Conservation (phyloP, 2,113 vertebrate species). For the Galbula dea region DNA sequence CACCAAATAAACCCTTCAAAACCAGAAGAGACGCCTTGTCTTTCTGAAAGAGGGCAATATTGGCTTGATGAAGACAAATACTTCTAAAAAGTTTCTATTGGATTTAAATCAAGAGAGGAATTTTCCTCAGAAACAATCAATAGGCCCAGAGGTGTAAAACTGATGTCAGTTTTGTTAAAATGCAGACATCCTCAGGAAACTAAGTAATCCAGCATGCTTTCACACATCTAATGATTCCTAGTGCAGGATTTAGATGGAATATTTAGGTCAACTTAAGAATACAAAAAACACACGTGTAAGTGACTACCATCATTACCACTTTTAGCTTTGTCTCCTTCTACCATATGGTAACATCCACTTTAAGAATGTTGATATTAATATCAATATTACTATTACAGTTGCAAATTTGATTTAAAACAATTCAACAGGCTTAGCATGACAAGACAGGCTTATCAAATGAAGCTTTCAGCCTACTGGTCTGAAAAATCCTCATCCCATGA, state of each 20-base stretch:
- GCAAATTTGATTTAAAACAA: background rate
- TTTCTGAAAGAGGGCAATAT: background rate
- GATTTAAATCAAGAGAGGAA: background rate
- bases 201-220: background rate
- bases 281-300: background rate
- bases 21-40: background rate
- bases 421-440: background rate
- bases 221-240: background rate
- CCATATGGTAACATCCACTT: background rate
- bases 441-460: background rate
- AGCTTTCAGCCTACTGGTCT: background rate
- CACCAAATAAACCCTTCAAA: background rate
- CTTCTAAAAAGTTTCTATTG: background rate
- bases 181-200: background rate
- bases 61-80: background rate
- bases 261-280: background rate
- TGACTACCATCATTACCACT: background rate
- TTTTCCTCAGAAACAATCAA: background rate
- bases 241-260: background rate
- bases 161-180: background rate
- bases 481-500: background rate
- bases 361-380: background rate
- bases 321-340: background rate
- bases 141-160: background rate
- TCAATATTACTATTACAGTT: background rate